Base-by-base conservation (phyloP, 2,888 invertebrate species). In the Scaptomyza reducta region DNA sequence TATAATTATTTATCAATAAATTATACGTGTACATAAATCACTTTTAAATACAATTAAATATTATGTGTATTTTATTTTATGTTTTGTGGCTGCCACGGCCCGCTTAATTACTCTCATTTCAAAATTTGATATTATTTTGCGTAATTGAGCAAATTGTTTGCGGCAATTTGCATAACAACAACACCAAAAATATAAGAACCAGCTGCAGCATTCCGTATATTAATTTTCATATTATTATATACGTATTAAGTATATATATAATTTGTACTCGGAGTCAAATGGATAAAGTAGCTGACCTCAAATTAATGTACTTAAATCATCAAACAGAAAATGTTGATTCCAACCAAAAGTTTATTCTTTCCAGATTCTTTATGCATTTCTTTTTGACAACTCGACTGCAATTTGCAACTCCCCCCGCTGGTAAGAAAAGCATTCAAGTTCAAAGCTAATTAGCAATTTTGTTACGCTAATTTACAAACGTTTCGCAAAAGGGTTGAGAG, bases 371-470 rank as follows among this genome's bases (percentile, higher is more conserved):
- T n/a, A 11, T n/a, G 41, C 16, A 18, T 41, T 41, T 16, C 18
- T 18, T 16, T 3, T 41, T 41, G 16, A n/a, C 5, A 14, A 9
- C 14, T 14, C 9, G 14, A 9, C 7, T 14, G 14, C 38, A 31
- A 22, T 22, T 22, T 22, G 6, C 27, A 35, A 7, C 13, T 35
- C n/a, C 6, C 35, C 13, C 0, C 5, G 5, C 35, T 6, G 35
- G n/a, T n/a, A 35, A 35, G n/a, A 50, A n/a, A 27, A 27, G 10
- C 13, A 27, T 59, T 58, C 50, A 70, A 71, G 64, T 58, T 62
- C 53, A 70, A 53, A 66, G 61, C 60, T 68, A 67, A 78, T 78
- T 78, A 66, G 46, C 73, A 56, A 16, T 58, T 66, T 70, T 58
- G 33, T 38, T 59, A 47, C 57, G 57, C 62, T 63, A 51, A 66